Base-by-base conservation (phyloP, 1,140 invertebrate genomes). In the Meloidogyne exigua region DNA sequence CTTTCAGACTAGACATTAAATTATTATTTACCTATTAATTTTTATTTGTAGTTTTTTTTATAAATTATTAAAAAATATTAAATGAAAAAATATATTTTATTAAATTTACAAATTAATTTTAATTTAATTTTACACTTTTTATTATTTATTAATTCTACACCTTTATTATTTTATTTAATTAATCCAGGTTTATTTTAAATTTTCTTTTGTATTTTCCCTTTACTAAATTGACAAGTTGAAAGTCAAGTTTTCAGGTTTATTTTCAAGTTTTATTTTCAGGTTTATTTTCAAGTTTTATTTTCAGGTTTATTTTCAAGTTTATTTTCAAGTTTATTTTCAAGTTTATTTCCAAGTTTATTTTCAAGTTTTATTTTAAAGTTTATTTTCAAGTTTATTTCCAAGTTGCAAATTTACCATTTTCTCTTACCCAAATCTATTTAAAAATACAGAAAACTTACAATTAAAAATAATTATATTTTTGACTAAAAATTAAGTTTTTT, bases 131-230 rank as follows among this genome's bases (percentile, higher is more conserved):
- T 39, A 39, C 36, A n/a, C 18, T 57, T 57, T 67, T 67, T 25
- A 67, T 32, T 67, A 10, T 39, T 9, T 25, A 21, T 67, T 67
- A 67, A 21, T 67, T 67, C n/a, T 67, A 39, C 36, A 21, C 21
- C 36, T 67, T 67, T 28, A 32, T 67, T 67, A 67, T 25, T 67
- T 67, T 67, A 28, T 28, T 28, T 39, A 21, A 67, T 67, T 67
- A 18, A 21, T 67, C n/a, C 36, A 67, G 26, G 26, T 67, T 25
- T 67, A 57, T 57, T 49, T 49, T n/a, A 7, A 15, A n/a, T n/a
- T 57, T 57, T n/a, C 23, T 65, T 12, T n/a, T n/a, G n/a, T n/a
- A n/a, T n/a, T 25, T 65, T 65, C 23, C 28, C 28, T 65, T 18
- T n/a, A 15, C 10, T 7, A 70, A 70, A 70, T 49, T 3, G n/a